Evolutionary conservation across 2,888 invertebrate genomes (phyloP), one percentile per base, ranked within the genome.

Genomic region (Smittia aterrima): DNA sequence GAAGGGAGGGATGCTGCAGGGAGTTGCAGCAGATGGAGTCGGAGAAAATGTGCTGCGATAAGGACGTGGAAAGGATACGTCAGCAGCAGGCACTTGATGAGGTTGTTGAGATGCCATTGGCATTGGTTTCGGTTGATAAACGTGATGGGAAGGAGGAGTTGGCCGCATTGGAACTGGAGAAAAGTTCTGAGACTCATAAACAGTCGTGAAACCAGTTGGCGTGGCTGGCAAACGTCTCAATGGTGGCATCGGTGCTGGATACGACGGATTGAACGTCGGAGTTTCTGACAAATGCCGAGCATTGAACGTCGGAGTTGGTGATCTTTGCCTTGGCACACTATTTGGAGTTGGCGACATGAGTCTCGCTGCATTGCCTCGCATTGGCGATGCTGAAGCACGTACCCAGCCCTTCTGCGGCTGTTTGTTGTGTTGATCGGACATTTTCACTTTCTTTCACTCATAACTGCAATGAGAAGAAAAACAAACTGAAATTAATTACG

Each of bases 1-100:
- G 76, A 85, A 85, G 13, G 32, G 84, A 20, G 86, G 85, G 9
- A 86, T 86, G 75, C 86, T 78, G 79, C 82, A 7, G 13, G 74
- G 74, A 11, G 67, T 74, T 7, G 67, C 24, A 9, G 40, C 74
- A 53, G 74, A 81, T 76, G 82, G 82, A 41, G 82, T 38, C 13
- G 74, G 74, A 27, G 74, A 74, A 53, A 74, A 74, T 13, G 64
- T 64, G 66, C 22, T 66, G 6, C 66, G 64, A 32, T 18, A 74
- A 2, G 66, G 74, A 18, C 80, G 81, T 66, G 85, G 85, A 1
- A 83, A 83, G 11, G 83, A 84, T 77, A 80, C 83, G 78, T 82
- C 78, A 77, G 80, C 80, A 76, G 82, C 82, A 25, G 80, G 80
- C 53, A 80, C 75, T 4, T 81, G 80, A 66, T 78, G 75, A 66